These are phyloP conservation scores for Microcaecilia unicolor DNA, from an alignment of 2,797 vertebrate genomes.

Conservation along the genomic window DNA sequence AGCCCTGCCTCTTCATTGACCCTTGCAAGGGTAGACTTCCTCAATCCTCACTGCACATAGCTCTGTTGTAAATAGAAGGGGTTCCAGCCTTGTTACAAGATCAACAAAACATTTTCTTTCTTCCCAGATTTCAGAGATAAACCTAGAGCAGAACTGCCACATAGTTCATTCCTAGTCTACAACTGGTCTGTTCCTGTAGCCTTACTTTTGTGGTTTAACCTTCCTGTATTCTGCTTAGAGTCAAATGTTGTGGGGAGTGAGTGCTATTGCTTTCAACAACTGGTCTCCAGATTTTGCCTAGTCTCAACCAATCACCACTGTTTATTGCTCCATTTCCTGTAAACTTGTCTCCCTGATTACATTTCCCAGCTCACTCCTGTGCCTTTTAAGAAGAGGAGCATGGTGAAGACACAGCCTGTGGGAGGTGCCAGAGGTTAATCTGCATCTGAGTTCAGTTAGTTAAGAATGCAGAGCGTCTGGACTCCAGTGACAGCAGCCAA, in stretches of 20 bases:
- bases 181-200: slow-evolving; percentile 19
- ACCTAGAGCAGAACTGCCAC: slow-evolving; percentile 14
- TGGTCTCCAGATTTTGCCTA: slow-evolving; percentile 27
- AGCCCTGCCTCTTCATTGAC: no score
- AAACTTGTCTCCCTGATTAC: slow-evolving; percentile 11
- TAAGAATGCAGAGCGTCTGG: neutral
- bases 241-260: no score
- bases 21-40: no score
- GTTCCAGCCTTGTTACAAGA: no score
- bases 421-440: slow-evolving; percentile 7
- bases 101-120: no score
- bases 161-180: slow-evolving; percentile 21
- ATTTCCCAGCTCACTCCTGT: neutral
- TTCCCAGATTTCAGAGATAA: neutral
- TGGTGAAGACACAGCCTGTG: no score
- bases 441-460: neutral
- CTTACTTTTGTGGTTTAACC: slow-evolving; percentile 39
- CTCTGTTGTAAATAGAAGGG: no score
- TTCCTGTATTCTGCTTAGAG: slow-evolving; percentile 30
- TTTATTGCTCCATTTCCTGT: slow-evolving; percentile 34
- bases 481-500: neutral
- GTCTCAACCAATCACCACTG: slow-evolving; percentile 6
- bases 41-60: no score
- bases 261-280: slow-evolving; percentile 42
- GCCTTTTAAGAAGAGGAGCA: slow-evolving; percentile 5